Percentiles rank a stretch among this genome's conserved stretches.
Evolutionary conservation across 2,888 invertebrate species (phyloP).

Genomic region (Cordilura impudica): DNA sequence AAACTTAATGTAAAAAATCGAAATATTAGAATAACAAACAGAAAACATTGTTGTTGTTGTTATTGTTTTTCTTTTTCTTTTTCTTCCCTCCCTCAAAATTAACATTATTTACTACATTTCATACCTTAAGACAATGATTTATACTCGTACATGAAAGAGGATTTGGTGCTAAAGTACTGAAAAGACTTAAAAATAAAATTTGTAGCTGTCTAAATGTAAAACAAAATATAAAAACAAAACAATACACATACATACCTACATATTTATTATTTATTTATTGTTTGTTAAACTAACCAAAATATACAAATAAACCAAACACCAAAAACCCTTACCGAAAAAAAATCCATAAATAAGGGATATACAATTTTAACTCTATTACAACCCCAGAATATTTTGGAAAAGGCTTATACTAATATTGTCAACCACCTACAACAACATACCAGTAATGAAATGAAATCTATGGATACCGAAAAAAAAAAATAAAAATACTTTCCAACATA

Average conservation of each 20-base stretch:
- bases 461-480: not conserved
- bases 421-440: not conserved
- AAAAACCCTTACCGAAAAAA: not conserved
- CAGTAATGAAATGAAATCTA: not conserved
- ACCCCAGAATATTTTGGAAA: not conserved
- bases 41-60: too few species aligned
- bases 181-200: slow-evolving; percentile 13
- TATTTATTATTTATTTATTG: slow-evolving; percentile 17
- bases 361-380: not conserved
- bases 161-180: slow-evolving; percentile 9
- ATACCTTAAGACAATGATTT: slow-evolving; percentile 22
- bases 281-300: slow-evolving; percentile 18
- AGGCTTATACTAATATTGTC: not conserved
- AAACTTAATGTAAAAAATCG: too few species aligned
- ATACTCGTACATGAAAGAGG: slow-evolving; percentile 26
- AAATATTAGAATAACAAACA: too few species aligned
- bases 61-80: too few species aligned
- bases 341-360: not conserved
- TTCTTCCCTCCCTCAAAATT: too few species aligned
- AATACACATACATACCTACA: too few species aligned
- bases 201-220: not conserved
- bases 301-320: slow-evolving; percentile 1
- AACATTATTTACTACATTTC: not conserved
- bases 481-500: not conserved
- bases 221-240: not conserved